Base-by-base conservation (phyloP, 2,888 invertebrate species). In the Petrophora chlorosata region DNA sequence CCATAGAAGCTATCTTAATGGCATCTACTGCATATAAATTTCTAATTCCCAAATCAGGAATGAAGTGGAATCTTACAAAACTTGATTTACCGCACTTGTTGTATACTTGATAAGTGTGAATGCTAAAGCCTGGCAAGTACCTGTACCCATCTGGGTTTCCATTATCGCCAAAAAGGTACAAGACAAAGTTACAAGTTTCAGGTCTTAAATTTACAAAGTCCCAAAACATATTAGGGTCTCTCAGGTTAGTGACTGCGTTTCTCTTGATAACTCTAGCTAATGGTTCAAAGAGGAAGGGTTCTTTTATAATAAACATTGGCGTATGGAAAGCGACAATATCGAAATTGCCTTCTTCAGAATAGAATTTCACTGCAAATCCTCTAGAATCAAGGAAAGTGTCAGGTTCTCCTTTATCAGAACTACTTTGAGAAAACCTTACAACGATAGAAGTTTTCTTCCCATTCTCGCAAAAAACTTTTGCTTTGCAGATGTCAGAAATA, bases 261-360 rank as follows among this genome's bases (percentile, higher is more conserved):
- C 98, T 92, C 79, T 97, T 98, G 75, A 97, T 97, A 0, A 97
- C 95, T 78, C 97, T 97, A 58, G 98, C 96, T 72, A 98, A 97
- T 62, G 95, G 95, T 3, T 97, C 95, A 81, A 98, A 99, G 22
- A 95, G 81, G 4, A 95, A 83, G 0, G 98, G 96, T 79, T 98
- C 98, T 44, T 97, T 93, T 70, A 97, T 93, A 73, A 96, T 96
- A 84, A 96, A 97, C 63, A 97, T 94, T 0, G 97, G 97, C 0
- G 95, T 96, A 76, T 96, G 97, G 70, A 95, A 94, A 5, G 97
- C 97, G 2, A 97, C 96, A 46, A 97, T 86, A 85, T 98, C 98
- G 94, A 97, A 97, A 60, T 95, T 94, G 3, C 97, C 97, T 53
- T 96, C 96, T 62, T 96, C 95, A 0, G 96, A 95, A 81, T 98